Conservation (phyloP, 2,113 vertebrate species). For the Craseonycteris thonglongyai region DNA sequence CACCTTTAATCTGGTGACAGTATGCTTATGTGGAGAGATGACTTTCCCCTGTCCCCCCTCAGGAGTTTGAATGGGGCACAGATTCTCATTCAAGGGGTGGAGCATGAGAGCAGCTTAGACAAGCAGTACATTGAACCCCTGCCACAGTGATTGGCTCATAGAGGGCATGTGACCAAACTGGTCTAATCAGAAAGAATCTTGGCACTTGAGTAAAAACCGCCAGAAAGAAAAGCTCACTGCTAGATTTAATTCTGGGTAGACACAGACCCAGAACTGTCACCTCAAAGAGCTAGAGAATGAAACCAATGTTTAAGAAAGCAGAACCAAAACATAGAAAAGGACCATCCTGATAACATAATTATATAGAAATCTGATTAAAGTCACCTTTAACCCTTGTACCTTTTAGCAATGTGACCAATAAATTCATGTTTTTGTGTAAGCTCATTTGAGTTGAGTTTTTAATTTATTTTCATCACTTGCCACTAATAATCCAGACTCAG, state of each 20-base stretch:
- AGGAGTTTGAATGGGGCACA: not conserved
- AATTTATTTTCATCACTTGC: not conserved
- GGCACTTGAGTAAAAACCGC: not conserved
- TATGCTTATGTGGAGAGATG: not conserved
- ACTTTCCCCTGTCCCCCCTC: not conserved
- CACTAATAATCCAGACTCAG: not conserved
- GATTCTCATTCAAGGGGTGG: not conserved
- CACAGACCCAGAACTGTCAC: accelerated
- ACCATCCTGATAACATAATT: not conserved
- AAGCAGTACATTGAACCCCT: not conserved
- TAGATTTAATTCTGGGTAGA: not conserved
- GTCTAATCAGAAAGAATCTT: not conserved
- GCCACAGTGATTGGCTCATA: not conserved
- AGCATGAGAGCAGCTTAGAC: not conserved
- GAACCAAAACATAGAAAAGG: not conserved
- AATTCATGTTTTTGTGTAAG: not conserved
- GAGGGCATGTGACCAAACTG: not conserved
- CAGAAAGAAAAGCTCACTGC: not conserved
- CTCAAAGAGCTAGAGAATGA: not conserved
- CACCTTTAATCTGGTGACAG: not conserved
- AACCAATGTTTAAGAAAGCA: not conserved
- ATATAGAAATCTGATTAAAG: not conserved
- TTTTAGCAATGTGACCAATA: not conserved
- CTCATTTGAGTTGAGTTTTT: not conserved
- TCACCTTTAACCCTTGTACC: not conserved